phyloP scores from a whole-genome alignment of 2,888 invertebrate species.

The Rhagonycha fulva region DNA sequence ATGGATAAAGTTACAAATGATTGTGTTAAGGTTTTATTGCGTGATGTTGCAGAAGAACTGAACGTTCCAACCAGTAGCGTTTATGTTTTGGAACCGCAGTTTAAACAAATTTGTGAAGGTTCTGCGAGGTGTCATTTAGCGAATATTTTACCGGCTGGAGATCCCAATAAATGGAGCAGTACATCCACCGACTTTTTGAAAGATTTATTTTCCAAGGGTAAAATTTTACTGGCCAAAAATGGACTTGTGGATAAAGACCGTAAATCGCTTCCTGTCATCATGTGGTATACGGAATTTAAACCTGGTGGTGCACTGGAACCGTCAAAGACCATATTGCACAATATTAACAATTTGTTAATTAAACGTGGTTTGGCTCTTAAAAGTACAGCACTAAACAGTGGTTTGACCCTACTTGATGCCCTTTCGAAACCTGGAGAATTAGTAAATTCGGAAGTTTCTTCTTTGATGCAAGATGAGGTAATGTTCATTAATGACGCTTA shows the following conservation, averaged over 20 bases:
- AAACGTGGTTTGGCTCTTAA: conserved; percentile 59
- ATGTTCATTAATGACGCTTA: neutral
- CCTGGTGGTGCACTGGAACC: conserved; percentile 71
- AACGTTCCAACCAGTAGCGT: conserved; percentile 56
- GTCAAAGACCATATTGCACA: conserved; percentile 64
- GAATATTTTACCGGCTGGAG: conserved; percentile 72
- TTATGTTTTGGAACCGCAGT: conserved; percentile 58
- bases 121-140: conserved; percentile 71
- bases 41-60: conserved; percentile 67
- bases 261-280: conserved; percentile 59
- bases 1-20: conserved; percentile 53
- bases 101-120: conserved; percentile 60
- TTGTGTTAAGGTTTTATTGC: conserved; percentile 62
- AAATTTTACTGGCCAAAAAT: conserved; percentile 32
- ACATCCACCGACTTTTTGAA: conserved; percentile 64
- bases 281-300: conserved; percentile 67
- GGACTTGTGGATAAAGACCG: conserved; percentile 36
- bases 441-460: neutral
- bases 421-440: neutral
- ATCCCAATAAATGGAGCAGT: conserved; percentile 63
- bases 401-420: neutral
- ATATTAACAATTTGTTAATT: conserved; percentile 68
- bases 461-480: neutral
- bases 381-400: neutral
- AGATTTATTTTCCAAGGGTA: conserved; percentile 29